phyloP scores from a whole-genome alignment of 2,797 vertebrate genomes.

The Chaetophractus vellerosus region DNA sequence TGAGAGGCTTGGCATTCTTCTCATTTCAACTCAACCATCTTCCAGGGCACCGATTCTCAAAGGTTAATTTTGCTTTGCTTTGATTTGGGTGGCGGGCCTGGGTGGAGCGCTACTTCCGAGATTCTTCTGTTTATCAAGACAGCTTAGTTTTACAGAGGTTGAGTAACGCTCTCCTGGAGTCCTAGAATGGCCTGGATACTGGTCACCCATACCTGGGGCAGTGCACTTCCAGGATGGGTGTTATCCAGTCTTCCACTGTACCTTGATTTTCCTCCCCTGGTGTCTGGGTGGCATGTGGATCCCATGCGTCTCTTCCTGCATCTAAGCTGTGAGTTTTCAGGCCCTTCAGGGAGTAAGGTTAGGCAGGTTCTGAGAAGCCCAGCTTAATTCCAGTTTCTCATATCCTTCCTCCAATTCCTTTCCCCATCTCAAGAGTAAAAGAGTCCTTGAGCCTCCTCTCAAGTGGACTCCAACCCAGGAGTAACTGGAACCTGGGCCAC shows the following conservation, averaged over 20 bases:
- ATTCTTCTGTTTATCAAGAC: neutral
- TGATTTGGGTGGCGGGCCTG: neutral
- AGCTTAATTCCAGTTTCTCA: neutral
- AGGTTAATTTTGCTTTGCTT: neutral
- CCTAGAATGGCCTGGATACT: neutral
- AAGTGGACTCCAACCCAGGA: neutral
- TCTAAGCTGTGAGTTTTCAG: neutral
- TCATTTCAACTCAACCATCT: neutral
- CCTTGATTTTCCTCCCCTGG: neutral
- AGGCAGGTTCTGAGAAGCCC: neutral
- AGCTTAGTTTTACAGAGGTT: neutral
- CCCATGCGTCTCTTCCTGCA: neutral
- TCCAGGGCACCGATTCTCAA: neutral
- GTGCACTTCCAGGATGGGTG: rapidly evolving
- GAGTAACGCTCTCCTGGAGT: neutral
- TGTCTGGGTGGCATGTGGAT: neutral
- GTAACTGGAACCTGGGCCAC: neutral
- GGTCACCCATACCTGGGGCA: neutral
- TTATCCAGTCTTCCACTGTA: neutral
- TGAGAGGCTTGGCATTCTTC: neutral
- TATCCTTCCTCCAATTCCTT: slow-evolving; percentile 8
- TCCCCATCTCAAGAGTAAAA: neutral
- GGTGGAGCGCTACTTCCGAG: neutral
- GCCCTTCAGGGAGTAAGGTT: neutral
- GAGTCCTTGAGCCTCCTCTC: neutral